Percentiles rank a stretch among this genome's conserved stretches.
Evolutionary conservation across 2,797 vertebrate genomes (phyloP).

Genomic region (Tauraco hartlaubi): DNA sequence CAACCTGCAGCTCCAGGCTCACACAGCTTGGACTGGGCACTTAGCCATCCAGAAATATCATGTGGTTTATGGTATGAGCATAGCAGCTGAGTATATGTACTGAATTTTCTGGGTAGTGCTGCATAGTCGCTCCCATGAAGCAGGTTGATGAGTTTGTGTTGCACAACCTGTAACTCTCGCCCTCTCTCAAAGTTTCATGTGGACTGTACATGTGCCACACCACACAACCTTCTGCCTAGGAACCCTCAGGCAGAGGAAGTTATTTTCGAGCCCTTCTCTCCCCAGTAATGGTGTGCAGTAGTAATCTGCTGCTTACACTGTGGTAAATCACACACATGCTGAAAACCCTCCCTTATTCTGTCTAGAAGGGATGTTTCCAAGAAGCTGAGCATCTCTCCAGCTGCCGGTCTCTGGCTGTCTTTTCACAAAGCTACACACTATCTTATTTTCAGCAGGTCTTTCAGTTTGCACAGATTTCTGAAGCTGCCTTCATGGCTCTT

Average conservation of each 20-base stretch:
- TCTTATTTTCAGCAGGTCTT: background rate
- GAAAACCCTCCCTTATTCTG: background rate
- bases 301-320: too few species aligned
- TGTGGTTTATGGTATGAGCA: background rate
- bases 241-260: background rate
- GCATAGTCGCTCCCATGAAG: rapidly evolving
- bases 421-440: background rate
- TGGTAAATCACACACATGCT: background rate
- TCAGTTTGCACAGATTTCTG: background rate
- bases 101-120: background rate
- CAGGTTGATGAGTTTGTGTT: background rate
- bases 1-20: background rate
- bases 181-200: background rate
- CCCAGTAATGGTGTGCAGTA: background rate
- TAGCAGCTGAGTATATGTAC: background rate
- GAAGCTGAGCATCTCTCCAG: background rate
- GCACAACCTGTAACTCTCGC: rapidly evolving
- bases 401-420: background rate
- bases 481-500: background rate
- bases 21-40: background rate
- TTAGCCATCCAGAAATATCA: background rate
- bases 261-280: background rate
- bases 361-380: background rate
- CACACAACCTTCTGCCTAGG: background rate
- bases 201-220: background rate